A percentile compares a stretch with the other conserved stretches of the same genome.
These are phyloP conservation scores for Bradypodion pumilum DNA, from an alignment of 2,797 vertebrate genomes.

Conservation along the genomic window DNA sequence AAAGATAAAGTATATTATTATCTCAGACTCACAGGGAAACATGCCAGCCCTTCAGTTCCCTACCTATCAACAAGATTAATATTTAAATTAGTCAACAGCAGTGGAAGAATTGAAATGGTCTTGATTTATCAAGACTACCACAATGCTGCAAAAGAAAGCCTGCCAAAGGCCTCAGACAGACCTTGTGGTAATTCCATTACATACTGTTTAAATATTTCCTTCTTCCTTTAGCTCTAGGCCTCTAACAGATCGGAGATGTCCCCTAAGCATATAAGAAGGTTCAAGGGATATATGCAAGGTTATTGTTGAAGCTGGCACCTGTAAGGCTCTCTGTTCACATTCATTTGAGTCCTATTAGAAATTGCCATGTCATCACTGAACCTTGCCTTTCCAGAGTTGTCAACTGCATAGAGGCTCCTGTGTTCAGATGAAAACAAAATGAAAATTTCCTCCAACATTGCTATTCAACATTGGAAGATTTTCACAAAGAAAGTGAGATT, in stretches of 20 bases:
- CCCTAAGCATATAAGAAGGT: too few relatives aligned
- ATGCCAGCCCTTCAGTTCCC: background rate
- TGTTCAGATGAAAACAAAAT: background rate
- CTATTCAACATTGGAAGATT: background rate
- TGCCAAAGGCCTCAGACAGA: background rate
- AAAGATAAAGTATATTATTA: constrained; percentile 1
- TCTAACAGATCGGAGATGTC: background rate
- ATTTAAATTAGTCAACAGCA: background rate
- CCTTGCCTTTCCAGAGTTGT: background rate
- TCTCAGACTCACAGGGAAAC: background rate
- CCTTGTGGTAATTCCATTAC: background rate
- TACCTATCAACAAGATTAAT: background rate
- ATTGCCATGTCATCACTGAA: background rate
- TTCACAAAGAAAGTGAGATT: background rate
- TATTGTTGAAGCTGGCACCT: background rate
- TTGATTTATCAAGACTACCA: background rate
- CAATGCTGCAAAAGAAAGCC: background rate
- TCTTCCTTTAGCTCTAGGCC: background rate
- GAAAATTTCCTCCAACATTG: background rate
- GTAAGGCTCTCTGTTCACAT: background rate
- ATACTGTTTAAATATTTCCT: background rate
- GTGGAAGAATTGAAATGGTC: background rate
- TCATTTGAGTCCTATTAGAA: background rate
- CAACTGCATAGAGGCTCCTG: background rate
- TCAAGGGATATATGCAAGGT: too few relatives aligned